A percentile compares a stretch with the other conserved stretches of the same genome.
Evolutionary conservation across 2,888 invertebrate species (phyloP).

Genomic region (Ochropleura plecta): DNA sequence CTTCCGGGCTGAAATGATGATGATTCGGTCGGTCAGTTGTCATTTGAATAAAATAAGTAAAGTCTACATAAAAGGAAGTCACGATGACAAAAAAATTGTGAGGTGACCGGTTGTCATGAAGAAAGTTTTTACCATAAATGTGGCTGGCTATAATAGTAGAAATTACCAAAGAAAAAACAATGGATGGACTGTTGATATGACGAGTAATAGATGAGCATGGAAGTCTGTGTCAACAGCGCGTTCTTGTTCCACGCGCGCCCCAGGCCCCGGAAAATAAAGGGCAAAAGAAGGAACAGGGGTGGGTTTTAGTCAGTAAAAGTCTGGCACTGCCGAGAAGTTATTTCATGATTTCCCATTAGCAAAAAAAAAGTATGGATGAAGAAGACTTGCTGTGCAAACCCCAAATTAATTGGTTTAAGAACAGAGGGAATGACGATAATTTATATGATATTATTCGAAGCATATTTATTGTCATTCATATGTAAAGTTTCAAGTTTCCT

Average conservation of each 20-base stretch:
- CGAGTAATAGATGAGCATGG: too few species aligned
- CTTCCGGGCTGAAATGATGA: too few species aligned
- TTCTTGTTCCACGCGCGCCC: too few species aligned
- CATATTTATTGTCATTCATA: constrained; percentile 54
- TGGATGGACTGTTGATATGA: neutral
- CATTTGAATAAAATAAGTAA: neutral
- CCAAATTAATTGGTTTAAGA: neutral
- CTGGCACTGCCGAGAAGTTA: too few species aligned
- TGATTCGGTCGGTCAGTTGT: too few species aligned
- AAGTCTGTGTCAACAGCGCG: too few species aligned
- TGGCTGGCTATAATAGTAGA: neutral
- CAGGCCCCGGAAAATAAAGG: too few species aligned
- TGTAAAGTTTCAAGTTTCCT: constrained; percentile 44
- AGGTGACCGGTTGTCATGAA: neutral
- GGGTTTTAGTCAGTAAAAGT: too few species aligned
- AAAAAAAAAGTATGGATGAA: neutral
- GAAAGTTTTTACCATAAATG: neutral
- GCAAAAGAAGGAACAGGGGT: too few species aligned
- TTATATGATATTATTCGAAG: constrained; percentile 39
- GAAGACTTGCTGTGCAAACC: neutral
- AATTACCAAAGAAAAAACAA: neutral
- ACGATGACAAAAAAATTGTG: neutral
- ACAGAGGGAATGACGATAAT: neutral
- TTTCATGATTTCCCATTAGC: too few species aligned
- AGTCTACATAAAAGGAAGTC: neutral